Base-by-base conservation (phyloP, 2,888 invertebrate genomes). In the Archips crataeganus region DNA sequence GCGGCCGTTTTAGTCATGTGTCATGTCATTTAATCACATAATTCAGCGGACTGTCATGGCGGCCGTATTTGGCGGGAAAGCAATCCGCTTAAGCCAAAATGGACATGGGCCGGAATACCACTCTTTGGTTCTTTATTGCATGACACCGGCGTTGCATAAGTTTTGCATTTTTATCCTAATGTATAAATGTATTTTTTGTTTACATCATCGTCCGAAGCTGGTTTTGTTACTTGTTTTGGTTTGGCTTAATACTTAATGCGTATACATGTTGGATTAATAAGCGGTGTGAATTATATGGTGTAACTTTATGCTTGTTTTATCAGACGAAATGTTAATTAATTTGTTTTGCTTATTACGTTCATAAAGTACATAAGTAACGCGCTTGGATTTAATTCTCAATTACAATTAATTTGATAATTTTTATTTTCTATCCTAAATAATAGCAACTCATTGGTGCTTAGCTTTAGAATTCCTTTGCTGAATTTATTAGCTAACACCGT, bases 61-160 rank as follows among this genome's bases (percentile, higher is more conserved):
- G 78, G 79, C 94, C 93, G 85, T 93, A 93, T 93, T 92, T 93
- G 94, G 94, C 89, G 93, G 90, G 94, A 94, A 94, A 94, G 94
- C 93, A 91, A 93, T 92, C 90, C 89, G 90, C 90, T 92, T 91
- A 87, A 84, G 81, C 93, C 88, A 85, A 91, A 93, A 90, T 87
- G 87, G 93, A 90, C 89, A 86, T 86, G 82, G 78, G 84, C 78
- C 82, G 87, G 87, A 89, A 89, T 90, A 88, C 87, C 77, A 80
- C 84, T 83, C 82, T 85, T 89, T 89, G 88, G 87, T 87, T 90
- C 90, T 92, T 91, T 92, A 92, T 88, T 89, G 89, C 91, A 87
- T 87, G 86, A 86, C 84, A 83, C 81, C 79, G 79, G 74, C 77
- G 77, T 86, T 86, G 85, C 85, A 84, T 82, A 85, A 84, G 80